Evolutionary conservation across 2,888 invertebrate species (phyloP), one percentile per base, ranked within the genome.

Genomic region (Euzetes globulus): DNA sequence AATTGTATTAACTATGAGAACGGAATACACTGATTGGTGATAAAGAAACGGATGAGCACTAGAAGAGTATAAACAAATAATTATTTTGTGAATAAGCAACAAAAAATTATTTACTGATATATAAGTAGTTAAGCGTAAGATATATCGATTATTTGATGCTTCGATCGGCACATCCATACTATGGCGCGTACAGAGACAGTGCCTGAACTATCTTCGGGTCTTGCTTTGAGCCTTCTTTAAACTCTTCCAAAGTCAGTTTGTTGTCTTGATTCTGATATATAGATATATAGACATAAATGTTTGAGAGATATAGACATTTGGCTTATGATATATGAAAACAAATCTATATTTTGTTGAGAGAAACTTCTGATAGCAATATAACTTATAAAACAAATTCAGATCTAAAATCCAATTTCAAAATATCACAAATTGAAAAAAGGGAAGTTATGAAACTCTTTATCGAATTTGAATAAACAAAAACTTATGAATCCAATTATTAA

Each of bases 121-220:
- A 22, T 41, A 22, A 22, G 19, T 58, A 50, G 58, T 58, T 58
- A 27, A 27, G 29, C 27, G 22, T 15, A 58, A 58, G 27, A 58
- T 22, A 58, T 37, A 65, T 65, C 33, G 63, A 65, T 65, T 65
- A 37, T 33, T 65, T 37, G n/a, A 25, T 22, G 13, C 27, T 13
- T 58, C 1, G 58, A 9, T 27, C n/a, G 37, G 33, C 17, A 7
- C n/a, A 65, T 33, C 17, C 19, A 33, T n/a, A 2, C 76, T 79
- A 80, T 47, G 80, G 79, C 58, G 80, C 85, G 79, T 85, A 85
- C 41, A 85, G 79, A 17, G 84, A 84, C 73, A 97, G 87, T 73
- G 97, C 97, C 85, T 97, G 96, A 76, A 98, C 95, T 83, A 98
- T 98, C 83, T 96, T 89, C 47, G 97, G 97, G 85, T 98, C 97